These are phyloP conservation scores for Uromys caudimaculatus DNA, from an alignment of 2,797 vertebrate genomes.

Conservation along the genomic window DNA sequence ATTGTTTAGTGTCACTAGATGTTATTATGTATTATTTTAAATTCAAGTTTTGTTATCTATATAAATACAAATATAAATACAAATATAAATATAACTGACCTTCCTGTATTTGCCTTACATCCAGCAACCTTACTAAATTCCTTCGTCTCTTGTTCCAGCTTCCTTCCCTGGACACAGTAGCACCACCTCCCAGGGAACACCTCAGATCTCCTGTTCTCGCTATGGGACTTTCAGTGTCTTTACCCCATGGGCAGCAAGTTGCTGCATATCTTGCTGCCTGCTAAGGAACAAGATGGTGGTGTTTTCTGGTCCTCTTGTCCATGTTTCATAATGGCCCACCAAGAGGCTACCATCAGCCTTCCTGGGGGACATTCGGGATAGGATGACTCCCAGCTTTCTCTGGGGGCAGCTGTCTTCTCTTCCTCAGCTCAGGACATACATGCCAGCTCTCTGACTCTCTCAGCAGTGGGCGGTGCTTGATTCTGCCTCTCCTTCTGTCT, in stretches of 20 bases:
- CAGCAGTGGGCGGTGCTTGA: fast-evolving
- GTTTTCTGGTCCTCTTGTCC: not conserved
- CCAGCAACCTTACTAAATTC: not conserved
- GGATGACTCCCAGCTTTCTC: too few relatives aligned
- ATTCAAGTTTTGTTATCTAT: not conserved
- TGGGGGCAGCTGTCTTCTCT: too few relatives aligned
- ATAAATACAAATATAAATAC: not conserved
- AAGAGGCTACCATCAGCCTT: too few relatives aligned
- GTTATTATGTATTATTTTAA: not conserved
- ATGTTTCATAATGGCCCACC: not conserved
- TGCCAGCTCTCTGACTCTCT: too few relatives aligned
- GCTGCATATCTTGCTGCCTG: fast-evolving
- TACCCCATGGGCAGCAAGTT: not conserved
- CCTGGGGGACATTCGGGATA: too few relatives aligned
- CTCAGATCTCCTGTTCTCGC: not conserved
- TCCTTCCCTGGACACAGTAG: not conserved
- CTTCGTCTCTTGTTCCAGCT: not conserved
- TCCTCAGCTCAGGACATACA: too few relatives aligned
- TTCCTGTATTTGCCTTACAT: not conserved
- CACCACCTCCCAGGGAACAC: not conserved
- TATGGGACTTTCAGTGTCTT: not conserved
- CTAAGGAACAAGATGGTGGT: not conserved
- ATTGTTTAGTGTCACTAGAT: not conserved
- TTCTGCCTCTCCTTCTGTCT: not conserved
- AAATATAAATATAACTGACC: not conserved